phyloP scores from a whole-genome alignment of 2,888 invertebrate species.

The Andrena marginata region DNA sequence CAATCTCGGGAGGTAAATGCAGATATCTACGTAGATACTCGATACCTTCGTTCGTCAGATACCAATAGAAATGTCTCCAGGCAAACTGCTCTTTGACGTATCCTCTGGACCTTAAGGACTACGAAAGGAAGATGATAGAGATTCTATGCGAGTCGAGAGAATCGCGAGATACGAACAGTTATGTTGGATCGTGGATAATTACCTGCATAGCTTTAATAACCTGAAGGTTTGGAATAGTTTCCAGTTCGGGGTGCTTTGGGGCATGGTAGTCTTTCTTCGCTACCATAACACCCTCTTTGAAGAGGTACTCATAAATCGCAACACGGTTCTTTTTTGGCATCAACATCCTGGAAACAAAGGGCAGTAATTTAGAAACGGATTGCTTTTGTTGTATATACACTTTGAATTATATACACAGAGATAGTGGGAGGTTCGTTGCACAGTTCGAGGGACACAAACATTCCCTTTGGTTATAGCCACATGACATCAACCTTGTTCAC shows the following conservation, averaged over 20 bases:
- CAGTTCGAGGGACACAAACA: background rate
- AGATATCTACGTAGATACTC: slow-evolving; percentile 97
- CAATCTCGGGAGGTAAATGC: slow-evolving; percentile 99
- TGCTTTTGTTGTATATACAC: background rate
- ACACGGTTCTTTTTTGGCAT: slow-evolving; percentile 99
- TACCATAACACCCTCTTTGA: slow-evolving; percentile 99
- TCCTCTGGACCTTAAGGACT: slow-evolving; percentile 97
- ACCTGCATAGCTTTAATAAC: slow-evolving; percentile 99
- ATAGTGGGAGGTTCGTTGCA: slow-evolving; percentile 16
- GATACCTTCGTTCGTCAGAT: slow-evolving; percentile 99
- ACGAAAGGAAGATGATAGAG: slow-evolving; percentile 71
- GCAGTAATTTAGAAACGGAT: background rate
- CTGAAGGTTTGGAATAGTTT: slow-evolving; percentile 97
- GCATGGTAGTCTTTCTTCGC: slow-evolving; percentile 99
- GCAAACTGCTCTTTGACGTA: slow-evolving; percentile 99
- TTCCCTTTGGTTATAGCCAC: slow-evolving; percentile 27
- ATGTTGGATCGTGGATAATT: slow-evolving; percentile 47
- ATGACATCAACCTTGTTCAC: slow-evolving; percentile 15
- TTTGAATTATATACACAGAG: background rate
- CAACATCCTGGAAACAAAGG: slow-evolving; percentile 94
- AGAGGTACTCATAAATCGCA: slow-evolving; percentile 98
- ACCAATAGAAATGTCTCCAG: slow-evolving; percentile 99
- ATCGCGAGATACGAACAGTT: background rate
- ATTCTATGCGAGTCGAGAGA: background rate
- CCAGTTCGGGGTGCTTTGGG: slow-evolving; percentile 98